A percentile compares a stretch with the other conserved stretches of the same genome.
Conservation (phyloP, 2,797 vertebrate genomes). For the Argya squamiceps region DNA sequence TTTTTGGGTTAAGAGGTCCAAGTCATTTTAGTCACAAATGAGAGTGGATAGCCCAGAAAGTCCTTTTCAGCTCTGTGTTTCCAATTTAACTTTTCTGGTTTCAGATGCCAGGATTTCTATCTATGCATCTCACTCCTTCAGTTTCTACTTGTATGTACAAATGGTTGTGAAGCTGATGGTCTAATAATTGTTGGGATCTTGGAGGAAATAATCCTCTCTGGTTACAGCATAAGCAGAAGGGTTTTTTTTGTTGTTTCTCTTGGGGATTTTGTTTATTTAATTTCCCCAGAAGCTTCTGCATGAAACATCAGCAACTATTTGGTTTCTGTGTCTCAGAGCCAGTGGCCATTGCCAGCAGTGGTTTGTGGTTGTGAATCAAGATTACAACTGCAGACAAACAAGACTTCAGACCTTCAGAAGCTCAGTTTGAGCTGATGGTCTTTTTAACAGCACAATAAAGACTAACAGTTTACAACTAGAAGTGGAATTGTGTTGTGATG, state of each 20-base stretch:
- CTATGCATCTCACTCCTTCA: neutral
- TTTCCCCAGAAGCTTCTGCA: neutral
- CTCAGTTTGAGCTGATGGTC: neutral
- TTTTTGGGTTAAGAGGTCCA: neutral
- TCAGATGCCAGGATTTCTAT: neutral
- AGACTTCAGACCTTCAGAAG: neutral
- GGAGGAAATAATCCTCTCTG: neutral
- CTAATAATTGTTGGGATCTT: neutral
- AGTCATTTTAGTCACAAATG: neutral
- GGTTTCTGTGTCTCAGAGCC: neutral
- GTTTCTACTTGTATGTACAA: neutral
- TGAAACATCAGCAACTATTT: neutral
- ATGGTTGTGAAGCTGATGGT: neutral
- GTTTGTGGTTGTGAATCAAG: neutral
- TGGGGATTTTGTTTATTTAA: neutral
- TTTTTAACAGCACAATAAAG: neutral
- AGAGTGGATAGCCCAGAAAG: neutral
- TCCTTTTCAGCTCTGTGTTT: neutral
- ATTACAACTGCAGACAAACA: neutral
- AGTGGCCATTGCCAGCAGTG: neutral
- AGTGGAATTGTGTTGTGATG: neutral
- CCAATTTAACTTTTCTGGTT: neutral
- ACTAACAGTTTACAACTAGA: neutral
- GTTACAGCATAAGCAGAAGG: neutral
- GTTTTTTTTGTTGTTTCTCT: fast-evolving